Conservation (phyloP, 1,140 invertebrate genomes). For the Scaptomyza pallida region DNA sequence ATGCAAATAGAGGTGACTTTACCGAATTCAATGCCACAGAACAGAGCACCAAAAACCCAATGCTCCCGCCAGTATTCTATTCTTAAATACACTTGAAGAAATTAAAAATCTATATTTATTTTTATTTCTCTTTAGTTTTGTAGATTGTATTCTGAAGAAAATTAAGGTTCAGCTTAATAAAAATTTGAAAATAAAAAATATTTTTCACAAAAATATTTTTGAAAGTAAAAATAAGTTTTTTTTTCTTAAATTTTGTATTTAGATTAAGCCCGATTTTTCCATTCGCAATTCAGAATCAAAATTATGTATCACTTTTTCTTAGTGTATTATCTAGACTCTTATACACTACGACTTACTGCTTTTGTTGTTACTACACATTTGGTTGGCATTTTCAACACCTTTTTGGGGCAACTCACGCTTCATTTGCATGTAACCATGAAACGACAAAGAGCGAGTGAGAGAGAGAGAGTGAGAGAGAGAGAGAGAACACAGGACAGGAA, state of each 20-base stretch:
- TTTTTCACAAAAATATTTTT: too few relatives aligned
- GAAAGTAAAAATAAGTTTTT: too few relatives aligned
- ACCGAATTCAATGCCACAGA: constrained; percentile 56
- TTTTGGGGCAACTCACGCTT: constrained; percentile 76
- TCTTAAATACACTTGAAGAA: background rate
- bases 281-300: too few relatives aligned
- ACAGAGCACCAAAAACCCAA: background rate
- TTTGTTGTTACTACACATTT: constrained; percentile 30
- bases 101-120: too few relatives aligned
- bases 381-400: constrained; percentile 69
- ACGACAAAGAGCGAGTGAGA: constrained; percentile 54
- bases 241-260: too few relatives aligned
- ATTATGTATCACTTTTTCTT: background rate
- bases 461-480: constrained; percentile 26
- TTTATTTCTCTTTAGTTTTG: too few relatives aligned
- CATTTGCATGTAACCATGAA: constrained; percentile 78
- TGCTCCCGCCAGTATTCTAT: background rate
- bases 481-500: constrained; percentile 26
- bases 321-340: background rate
- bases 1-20: constrained; percentile 41
- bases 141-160: too few relatives aligned
- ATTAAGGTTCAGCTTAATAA: too few relatives aligned
- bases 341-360: background rate
- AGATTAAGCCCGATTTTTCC: too few relatives aligned
- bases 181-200: too few relatives aligned